Evolutionary conservation across 1,140 invertebrate genomes (phyloP).

Genomic region (Plutomurus gul): DNA sequence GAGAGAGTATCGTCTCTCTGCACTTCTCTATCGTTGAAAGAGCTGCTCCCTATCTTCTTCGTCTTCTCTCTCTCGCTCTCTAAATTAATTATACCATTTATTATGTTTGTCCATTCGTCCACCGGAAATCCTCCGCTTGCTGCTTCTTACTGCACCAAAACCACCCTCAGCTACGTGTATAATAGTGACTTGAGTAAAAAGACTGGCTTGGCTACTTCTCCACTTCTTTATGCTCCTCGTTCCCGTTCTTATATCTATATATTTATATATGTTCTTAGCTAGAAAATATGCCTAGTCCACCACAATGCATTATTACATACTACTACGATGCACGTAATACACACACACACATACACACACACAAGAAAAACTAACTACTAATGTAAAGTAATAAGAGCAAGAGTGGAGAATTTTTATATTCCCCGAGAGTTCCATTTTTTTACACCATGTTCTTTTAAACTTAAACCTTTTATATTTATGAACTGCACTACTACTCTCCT

Average conservation of each 20-base stretch:
- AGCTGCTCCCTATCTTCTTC: constrained; percentile 21
- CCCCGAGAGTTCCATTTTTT: constrained; percentile 20
- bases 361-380: not conserved
- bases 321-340: not conserved
- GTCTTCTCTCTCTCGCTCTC: constrained; percentile 6
- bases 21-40: not conserved
- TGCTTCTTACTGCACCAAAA: constrained; percentile 25
- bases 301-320: too few relatives aligned
- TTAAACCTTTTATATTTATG: constrained; percentile 24
- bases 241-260: not conserved
- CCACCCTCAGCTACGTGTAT: not conserved
- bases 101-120: constrained; percentile 46
- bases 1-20: not conserved
- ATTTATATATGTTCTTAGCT: not conserved
- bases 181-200: not conserved
- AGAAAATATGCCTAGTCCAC: not conserved
- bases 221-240: not conserved
- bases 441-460: constrained; percentile 10
- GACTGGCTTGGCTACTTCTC: constrained; percentile 25
- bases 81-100: constrained; percentile 47
- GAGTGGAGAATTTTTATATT: constrained; percentile 20
- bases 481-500: not conserved
- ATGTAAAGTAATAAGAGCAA: not conserved
- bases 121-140: constrained; percentile 41
- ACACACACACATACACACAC: too few relatives aligned